Evolutionary conservation across 2,797 vertebrate genomes (phyloP).

Genomic region (Agapornis canus): DNA sequence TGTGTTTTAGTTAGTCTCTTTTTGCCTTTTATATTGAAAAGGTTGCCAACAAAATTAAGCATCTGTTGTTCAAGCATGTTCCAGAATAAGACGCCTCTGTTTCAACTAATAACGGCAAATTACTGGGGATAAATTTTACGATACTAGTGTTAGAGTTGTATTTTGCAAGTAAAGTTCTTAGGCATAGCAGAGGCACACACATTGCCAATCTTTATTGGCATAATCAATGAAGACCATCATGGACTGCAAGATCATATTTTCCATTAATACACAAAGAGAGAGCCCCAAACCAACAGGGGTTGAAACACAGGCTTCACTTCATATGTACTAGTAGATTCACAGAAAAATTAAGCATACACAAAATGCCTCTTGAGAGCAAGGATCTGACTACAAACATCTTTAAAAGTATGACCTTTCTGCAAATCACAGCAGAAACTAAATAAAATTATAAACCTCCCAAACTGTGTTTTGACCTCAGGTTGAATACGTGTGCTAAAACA

Average conservation of each 20-base stretch:
- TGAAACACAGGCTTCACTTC: background rate
- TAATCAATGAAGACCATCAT: background rate
- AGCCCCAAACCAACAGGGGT: background rate
- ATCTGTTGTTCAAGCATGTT: background rate
- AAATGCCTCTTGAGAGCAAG: background rate
- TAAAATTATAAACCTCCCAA: background rate
- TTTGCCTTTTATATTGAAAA: background rate
- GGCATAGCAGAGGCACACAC: background rate
- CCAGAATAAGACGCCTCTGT: background rate
- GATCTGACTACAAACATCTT: background rate
- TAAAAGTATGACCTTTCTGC: background rate
- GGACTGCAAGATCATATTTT: background rate
- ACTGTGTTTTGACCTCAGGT: background rate
- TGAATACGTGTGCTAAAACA: background rate
- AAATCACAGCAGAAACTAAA: background rate
- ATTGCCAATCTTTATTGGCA: background rate
- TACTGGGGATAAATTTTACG: background rate
- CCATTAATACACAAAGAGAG: background rate
- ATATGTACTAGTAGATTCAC: background rate
- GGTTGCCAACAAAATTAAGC: background rate
- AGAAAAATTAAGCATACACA: background rate
- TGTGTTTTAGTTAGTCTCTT: background rate
- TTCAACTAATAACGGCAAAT: background rate
- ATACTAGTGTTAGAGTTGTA: background rate
- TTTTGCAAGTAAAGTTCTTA: background rate